Evolutionary conservation across 2,888 invertebrate species (phyloP), one percentile per base, ranked within the genome.

Genomic region (Bugula neritina): DNA sequence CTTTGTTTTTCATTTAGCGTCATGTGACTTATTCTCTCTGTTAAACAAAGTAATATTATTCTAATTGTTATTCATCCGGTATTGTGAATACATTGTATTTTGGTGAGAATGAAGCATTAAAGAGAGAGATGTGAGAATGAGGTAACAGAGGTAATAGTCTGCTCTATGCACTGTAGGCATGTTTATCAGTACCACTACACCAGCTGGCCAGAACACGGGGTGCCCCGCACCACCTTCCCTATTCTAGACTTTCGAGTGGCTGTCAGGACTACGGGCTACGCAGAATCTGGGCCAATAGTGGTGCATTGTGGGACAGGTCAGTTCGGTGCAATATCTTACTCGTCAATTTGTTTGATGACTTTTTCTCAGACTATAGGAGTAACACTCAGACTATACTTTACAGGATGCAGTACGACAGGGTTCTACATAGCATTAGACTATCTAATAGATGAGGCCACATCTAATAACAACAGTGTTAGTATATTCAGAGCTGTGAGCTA

Each of bases 381-480:
- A 17, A 43, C 17, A 57, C 5, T 57, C 57, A 17, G 52, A 3
- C 27, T 27, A 10, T 57, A 27, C 23, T 57, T 5, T 23, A 57
- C 57, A 72, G 84, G 83, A 0, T 79, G 83, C 35, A 81, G 80
- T 69, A 74, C 82, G 29, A 80, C 82, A 1, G 83, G 79, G 1
- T 79, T 79, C 1, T 84, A 78, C 76, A 82, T 84, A 13, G 83
- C 83, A 1, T 75, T 83, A 1, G 83, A 84, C 73, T 76, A 79
- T n/a, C 77, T 83, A 1, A 69, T 82, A 69, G 79, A 80, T 25
- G 81, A 82, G 74, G 83, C 82, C 69, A 75, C 77, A 21, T 72
- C 73, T n/a, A 80, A 83, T 55, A 79, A 82, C 31, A 74, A 76
- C 35, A 72, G 71, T 1, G 80, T 83, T 2, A 83, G 80, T 72